Conservation (phyloP, 2,888 invertebrate species). For the Lithophane leautieri region DNA sequence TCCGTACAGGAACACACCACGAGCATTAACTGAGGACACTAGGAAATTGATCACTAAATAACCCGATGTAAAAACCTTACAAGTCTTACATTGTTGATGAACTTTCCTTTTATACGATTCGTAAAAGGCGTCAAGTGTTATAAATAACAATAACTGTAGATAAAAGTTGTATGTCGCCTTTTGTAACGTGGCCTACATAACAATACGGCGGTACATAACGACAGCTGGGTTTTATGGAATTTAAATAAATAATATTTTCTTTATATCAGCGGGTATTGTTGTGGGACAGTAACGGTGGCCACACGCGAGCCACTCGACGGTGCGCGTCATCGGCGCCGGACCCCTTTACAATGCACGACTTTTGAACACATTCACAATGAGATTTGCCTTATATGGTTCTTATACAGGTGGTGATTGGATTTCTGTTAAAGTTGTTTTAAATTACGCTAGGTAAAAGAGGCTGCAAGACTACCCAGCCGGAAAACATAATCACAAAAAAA, state of each 20-base stretch:
- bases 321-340: constrained; percentile 71
- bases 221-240: constrained; percentile 85
- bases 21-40: constrained; percentile 47
- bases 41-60: constrained; percentile 57
- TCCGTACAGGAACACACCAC: constrained; percentile 44
- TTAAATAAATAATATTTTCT: constrained; percentile 90
- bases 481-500: neutral
- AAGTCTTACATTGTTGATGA: constrained; percentile 59
- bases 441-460: neutral
- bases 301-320: constrained; percentile 84
- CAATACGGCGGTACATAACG: constrained; percentile 83
- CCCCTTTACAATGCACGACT: constrained; percentile 78
- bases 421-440: constrained; percentile 13
- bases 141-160: constrained; percentile 78
- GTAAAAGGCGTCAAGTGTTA: constrained; percentile 67
- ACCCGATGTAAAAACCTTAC: constrained; percentile 34
- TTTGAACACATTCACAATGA: constrained; percentile 45
- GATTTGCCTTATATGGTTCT: constrained; percentile 27
- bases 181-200: constrained; percentile 79
- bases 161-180: constrained; percentile 73
- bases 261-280: constrained; percentile 90
- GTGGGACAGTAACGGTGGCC: constrained; percentile 86
- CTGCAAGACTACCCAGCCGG: neutral
- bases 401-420: constrained; percentile 30
- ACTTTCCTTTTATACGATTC: constrained; percentile 70